Conservation (phyloP, 2,888 invertebrate genomes). For the Cephus pulcher region DNA sequence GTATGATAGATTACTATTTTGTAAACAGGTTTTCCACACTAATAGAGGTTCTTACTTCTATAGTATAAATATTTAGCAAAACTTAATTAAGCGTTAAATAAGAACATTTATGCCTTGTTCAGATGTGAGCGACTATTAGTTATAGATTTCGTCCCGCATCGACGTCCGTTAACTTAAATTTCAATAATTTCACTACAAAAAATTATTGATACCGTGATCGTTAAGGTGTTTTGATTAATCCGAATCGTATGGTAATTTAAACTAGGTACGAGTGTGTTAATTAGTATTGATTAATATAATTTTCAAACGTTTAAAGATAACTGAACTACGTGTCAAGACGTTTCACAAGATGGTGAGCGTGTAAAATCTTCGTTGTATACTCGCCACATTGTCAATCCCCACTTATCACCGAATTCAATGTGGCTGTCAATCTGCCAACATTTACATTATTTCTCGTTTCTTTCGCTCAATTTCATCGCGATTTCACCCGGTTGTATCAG, state of each 20-base stretch:
- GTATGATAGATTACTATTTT: not conserved
- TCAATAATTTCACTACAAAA: not conserved
- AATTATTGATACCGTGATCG: not conserved
- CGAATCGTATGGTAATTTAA: not conserved
- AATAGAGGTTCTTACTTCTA: not conserved
- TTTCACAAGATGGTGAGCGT: not conserved
- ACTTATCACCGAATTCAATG: conserved; percentile 8
- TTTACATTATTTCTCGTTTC: not conserved
- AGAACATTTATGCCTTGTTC: not conserved
- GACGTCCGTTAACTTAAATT: not conserved
- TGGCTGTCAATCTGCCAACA: conserved; percentile 26
- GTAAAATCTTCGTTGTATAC: not conserved
- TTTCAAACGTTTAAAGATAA: not conserved
- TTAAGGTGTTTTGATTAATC: not conserved
- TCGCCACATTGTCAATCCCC: not conserved
- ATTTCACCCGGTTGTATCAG: not conserved
- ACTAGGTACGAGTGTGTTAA: not conserved
- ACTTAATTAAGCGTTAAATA: not conserved
- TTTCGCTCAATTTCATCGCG: not conserved
- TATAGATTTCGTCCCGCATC: not conserved
- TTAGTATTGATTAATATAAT: not conserved
- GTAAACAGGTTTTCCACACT: not conserved
- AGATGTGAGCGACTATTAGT: not conserved
- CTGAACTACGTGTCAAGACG: not conserved
- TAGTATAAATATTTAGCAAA: not conserved